Evolutionary conservation across 2,888 invertebrate genomes (phyloP).

Genomic region (Melinopterus prodromus): DNA sequence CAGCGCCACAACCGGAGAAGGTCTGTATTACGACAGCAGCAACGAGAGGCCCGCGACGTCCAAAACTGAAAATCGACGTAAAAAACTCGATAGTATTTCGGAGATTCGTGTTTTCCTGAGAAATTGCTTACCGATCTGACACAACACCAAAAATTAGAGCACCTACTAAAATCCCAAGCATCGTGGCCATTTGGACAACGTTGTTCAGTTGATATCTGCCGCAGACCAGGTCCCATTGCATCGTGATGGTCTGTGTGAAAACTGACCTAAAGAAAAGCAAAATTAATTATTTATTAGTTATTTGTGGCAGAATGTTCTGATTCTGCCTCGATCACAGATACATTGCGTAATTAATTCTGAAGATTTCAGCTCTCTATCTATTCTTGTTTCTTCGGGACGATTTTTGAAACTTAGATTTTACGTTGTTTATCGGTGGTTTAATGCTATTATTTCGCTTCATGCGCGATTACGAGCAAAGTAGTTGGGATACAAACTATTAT

Average conservation of each 20-base stretch:
- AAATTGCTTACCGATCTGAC: slow-evolving; percentile 73
- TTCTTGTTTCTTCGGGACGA: too few species aligned
- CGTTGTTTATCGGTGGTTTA: too few species aligned
- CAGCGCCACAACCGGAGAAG: slow-evolving; percentile 73
- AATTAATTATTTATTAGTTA: neutral
- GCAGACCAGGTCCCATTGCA: slow-evolving; percentile 81
- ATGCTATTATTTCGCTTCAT: too few species aligned
- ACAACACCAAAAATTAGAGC: slow-evolving; percentile 78
- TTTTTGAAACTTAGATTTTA: too few species aligned
- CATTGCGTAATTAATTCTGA: too few species aligned
- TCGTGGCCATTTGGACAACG: slow-evolving; percentile 79
- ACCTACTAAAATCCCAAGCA: slow-evolving; percentile 80
- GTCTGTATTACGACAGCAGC: slow-evolving; percentile 78
- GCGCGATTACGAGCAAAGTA: too few species aligned
- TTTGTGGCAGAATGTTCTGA: too few species aligned
- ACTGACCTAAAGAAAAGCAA: slow-evolving; percentile 52
- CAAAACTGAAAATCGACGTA: slow-evolving; percentile 66
- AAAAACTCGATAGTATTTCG: neutral
- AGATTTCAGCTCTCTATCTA: too few species aligned
- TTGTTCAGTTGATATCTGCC: slow-evolving; percentile 71
- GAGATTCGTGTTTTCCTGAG: neutral
- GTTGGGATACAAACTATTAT: too few species aligned
- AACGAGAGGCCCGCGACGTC: slow-evolving; percentile 77
- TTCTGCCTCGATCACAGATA: too few species aligned
- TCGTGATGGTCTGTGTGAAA: slow-evolving; percentile 76